These are phyloP conservation scores for Seriola quinqueradiata DNA, from an alignment of 2,113 vertebrate species.

Conservation along the genomic window DNA sequence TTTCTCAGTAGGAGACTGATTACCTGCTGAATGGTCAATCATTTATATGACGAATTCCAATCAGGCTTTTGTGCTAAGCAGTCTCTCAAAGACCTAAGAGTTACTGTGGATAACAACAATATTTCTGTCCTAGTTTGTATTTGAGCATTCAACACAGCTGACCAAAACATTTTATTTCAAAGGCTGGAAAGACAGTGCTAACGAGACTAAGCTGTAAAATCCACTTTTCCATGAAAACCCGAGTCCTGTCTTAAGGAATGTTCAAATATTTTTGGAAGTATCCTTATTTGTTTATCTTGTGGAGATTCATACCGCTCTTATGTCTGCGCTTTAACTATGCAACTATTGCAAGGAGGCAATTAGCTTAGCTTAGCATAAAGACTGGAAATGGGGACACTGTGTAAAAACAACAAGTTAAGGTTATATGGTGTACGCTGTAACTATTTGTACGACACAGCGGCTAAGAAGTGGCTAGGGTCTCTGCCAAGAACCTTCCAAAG, in stretches of 20 bases:
- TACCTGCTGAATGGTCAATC: constrained; percentile 39
- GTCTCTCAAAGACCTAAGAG: background rate
- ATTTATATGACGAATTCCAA: constrained; percentile 35
- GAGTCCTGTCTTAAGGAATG: background rate
- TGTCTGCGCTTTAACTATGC: no score
- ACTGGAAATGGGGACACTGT: no score
- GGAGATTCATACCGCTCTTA: no score
- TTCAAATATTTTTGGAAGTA: background rate
- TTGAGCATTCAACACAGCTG: background rate
- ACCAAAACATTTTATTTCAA: constrained; percentile 15
- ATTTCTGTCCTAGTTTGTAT: background rate
- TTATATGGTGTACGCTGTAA: no score
- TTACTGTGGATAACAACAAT: background rate
- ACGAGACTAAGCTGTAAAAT: background rate
- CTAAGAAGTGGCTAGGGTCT: background rate
- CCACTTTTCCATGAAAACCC: background rate
- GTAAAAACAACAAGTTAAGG: no score
- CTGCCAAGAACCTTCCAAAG: background rate
- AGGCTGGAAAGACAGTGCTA: background rate
- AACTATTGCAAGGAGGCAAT: no score
- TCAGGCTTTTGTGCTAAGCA: constrained; percentile 36
- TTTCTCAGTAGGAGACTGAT: constrained; percentile 40
- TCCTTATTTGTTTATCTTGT: background rate
- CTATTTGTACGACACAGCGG: no score
- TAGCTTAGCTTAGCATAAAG: no score